Evolutionary conservation across 2,113 vertebrate genomes (phyloP).

Genomic region (Neodontobutis hainanensis): DNA sequence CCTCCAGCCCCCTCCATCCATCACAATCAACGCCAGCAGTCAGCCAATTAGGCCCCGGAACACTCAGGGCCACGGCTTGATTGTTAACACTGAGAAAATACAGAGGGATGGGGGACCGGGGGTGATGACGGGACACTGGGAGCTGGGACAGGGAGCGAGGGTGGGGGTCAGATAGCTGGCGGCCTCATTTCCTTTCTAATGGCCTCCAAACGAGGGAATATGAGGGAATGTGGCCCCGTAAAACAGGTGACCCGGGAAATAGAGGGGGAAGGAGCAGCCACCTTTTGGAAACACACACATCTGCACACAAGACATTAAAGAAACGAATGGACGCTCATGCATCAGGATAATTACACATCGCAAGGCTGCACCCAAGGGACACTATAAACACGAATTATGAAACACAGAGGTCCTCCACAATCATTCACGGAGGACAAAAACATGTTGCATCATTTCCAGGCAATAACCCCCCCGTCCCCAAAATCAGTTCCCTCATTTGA

Average conservation of each 20-base stretch:
- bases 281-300: slow-evolving; percentile 29
- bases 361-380: slow-evolving; percentile 32
- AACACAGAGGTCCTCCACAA: slow-evolving; percentile 30
- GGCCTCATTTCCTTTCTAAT: slow-evolving; percentile 80
- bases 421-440: slow-evolving; percentile 26
- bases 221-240: slow-evolving; percentile 67
- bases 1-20: slow-evolving; percentile 66
- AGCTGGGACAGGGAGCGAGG: slow-evolving; percentile 21
- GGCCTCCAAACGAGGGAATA: slow-evolving; percentile 69
- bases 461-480: slow-evolving; percentile 22
- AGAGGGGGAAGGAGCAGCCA: slow-evolving; percentile 44
- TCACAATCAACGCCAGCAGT: slow-evolving; percentile 78
- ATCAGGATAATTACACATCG: slow-evolving; percentile 29
- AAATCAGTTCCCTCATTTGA: slow-evolving; percentile 32
- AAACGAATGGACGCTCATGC: slow-evolving; percentile 40
- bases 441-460: slow-evolving; percentile 46
- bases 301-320: slow-evolving; percentile 40
- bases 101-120: slow-evolving; percentile 20
- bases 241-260: slow-evolving; percentile 70
- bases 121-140: slow-evolving; percentile 54
- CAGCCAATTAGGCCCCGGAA: slow-evolving; percentile 75
- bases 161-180: slow-evolving; percentile 64
- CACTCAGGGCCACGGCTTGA: slow-evolving; percentile 74
- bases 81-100: slow-evolving; percentile 78
- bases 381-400: slow-evolving; percentile 48